phyloP scores from a whole-genome alignment of 1,140 invertebrate species.

The Drosophila ficusphila region DNA sequence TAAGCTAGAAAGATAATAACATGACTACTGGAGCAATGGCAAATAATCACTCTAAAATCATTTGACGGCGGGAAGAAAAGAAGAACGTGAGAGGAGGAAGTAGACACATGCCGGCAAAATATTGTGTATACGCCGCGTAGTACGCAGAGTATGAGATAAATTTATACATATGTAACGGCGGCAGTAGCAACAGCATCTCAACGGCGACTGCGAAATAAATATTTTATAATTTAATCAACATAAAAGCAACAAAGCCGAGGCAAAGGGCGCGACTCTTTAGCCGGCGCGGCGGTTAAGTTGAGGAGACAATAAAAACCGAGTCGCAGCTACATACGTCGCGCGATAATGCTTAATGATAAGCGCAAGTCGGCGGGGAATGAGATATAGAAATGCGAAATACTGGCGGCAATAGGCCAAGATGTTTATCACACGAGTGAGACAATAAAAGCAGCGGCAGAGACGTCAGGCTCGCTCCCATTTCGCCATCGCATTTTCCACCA shows the following conservation, averaged over 20 bases:
- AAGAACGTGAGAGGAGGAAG: background rate
- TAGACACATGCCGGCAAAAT: constrained; percentile 40
- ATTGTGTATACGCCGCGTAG: constrained; percentile 59
- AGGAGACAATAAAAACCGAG: constrained; percentile 61
- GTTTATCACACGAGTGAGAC: constrained; percentile 80
- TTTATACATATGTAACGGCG: constrained; percentile 49
- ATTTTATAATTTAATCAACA: constrained; percentile 83
- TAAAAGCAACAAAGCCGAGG: constrained; percentile 75
- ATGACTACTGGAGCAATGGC: no score
- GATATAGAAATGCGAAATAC: constrained; percentile 50
- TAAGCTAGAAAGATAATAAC: no score
- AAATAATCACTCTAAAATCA: constrained; percentile 22
- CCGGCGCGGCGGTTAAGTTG: constrained; percentile 40
- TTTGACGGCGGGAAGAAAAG: constrained; percentile 10
- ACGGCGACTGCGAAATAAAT: constrained; percentile 57
- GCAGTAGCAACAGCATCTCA: constrained; percentile 20
- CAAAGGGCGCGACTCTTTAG: constrained; percentile 40
- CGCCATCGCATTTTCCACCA: background rate
- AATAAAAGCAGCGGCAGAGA: constrained; percentile 77
- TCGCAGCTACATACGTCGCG: constrained; percentile 57
- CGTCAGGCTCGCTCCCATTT: constrained; percentile 37
- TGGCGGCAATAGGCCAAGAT: constrained; percentile 77
- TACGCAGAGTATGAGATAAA: constrained; percentile 59
- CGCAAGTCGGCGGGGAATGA: constrained; percentile 20
- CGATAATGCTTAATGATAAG: constrained; percentile 81